Evolutionary conservation across 2,113 vertebrate species (phyloP).

Genomic region (Theropithecus gelada): DNA sequence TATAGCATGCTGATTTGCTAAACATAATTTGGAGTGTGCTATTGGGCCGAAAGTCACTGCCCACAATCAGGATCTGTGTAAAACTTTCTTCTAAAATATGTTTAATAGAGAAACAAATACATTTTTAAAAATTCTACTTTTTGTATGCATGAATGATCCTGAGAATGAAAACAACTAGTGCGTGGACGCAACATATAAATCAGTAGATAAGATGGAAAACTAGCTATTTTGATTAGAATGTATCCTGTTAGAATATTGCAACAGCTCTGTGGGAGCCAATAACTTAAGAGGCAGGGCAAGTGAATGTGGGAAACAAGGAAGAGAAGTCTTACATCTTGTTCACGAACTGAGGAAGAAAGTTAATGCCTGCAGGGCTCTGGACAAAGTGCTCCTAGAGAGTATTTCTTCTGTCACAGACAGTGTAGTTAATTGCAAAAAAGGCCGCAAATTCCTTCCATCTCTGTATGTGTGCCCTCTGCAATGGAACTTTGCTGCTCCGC

Average conservation of each 20-base stretch:
- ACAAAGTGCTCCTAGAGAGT: neutral
- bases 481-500: neutral
- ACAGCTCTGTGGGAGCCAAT: neutral
- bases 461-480: neutral
- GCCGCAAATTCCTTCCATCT: neutral
- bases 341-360: neutral
- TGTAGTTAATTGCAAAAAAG: neutral
- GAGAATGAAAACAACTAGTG: slow-evolving; percentile 52
- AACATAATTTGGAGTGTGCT: slow-evolving; percentile 54
- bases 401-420: neutral
- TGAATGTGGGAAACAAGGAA: neutral
- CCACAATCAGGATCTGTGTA: slow-evolving; percentile 67
- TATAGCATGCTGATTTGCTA: slow-evolving; percentile 52
- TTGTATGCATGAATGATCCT: neutral
- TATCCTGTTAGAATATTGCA: neutral
- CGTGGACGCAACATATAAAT: neutral
- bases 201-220: neutral
- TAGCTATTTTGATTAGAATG: slow-evolving; percentile 31
- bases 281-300: slow-evolving; percentile 13
- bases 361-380: neutral
- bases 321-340: neutral
- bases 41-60: slow-evolving; percentile 62
- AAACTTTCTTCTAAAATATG: slow-evolving; percentile 54
- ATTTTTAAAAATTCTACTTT: neutral
- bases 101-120: slow-evolving; percentile 70